Conservation (phyloP, 2,888 invertebrate genomes). For the Standfussiana lucernea region DNA sequence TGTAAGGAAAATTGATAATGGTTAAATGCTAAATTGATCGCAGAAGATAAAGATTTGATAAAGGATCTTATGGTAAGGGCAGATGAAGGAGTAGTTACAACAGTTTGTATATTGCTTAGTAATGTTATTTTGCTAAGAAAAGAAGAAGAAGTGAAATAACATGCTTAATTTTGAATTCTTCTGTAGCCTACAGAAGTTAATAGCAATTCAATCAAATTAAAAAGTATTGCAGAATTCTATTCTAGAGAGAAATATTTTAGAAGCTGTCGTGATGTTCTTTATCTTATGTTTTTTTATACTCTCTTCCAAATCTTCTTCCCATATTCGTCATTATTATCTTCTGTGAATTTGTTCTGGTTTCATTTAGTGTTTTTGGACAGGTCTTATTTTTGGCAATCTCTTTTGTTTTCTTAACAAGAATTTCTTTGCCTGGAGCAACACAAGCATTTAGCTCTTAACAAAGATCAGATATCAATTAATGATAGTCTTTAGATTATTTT, state of each 20-base stretch:
- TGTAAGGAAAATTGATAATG: slow-evolving; percentile 18
- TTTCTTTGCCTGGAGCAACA: not conserved
- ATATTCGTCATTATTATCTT: not conserved
- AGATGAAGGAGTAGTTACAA: not conserved
- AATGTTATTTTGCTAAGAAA: not conserved
- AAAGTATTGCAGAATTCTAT: not conserved
- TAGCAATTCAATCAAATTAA: not conserved
- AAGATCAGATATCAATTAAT: not conserved
- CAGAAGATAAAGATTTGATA: not conserved
- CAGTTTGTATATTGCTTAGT: not conserved
- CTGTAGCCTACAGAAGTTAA: not conserved
- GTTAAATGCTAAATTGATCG: not conserved
- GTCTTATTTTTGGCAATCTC: not conserved
- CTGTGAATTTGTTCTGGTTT: not conserved
- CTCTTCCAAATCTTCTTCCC: not conserved
- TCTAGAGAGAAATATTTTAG: not conserved
- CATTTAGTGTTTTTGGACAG: not conserved
- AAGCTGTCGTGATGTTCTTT: not conserved
- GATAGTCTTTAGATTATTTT: not conserved
- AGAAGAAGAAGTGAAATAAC: not conserved
- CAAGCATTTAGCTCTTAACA: not conserved
- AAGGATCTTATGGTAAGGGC: not conserved
- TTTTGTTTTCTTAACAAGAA: not conserved
- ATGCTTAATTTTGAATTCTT: not conserved
- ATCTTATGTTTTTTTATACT: not conserved